These are phyloP conservation scores for Pachypanchax playfairii DNA, from an alignment of 2,113 vertebrate species.

Conservation along the genomic window DNA sequence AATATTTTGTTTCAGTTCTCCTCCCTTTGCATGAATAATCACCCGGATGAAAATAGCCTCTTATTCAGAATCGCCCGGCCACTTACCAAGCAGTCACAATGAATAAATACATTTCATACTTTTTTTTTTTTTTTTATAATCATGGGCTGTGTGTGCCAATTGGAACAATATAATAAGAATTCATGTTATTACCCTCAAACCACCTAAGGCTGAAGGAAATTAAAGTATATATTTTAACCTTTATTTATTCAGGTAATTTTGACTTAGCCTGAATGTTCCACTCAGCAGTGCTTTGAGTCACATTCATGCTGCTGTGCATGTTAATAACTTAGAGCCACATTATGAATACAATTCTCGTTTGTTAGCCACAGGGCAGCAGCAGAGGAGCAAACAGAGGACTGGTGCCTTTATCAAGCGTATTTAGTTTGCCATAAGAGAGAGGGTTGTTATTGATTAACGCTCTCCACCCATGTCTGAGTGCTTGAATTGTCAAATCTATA, in stretches of 20 bases:
- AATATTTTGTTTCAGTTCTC: conserved; percentile 8
- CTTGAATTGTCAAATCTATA: background rate
- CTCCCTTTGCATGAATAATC: conserved; percentile 17
- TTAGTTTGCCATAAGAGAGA: background rate
- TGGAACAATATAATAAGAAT: conserved; percentile 31
- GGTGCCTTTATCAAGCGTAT: conserved; percentile 28
- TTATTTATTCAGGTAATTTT: conserved; percentile 35
- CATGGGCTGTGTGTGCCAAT: conserved; percentile 9
- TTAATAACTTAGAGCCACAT: conserved; percentile 9
- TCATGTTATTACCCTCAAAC: conserved; percentile 27
- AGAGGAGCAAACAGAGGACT: conserved; percentile 7
- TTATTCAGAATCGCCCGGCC: conserved; percentile 32
- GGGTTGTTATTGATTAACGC: background rate
- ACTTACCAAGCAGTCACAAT: conserved; percentile 20
- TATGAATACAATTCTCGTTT: background rate
- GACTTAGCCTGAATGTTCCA: conserved; percentile 14
- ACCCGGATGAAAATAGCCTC: conserved; percentile 25
- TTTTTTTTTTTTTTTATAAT: too few species aligned
- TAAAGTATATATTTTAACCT: conserved; percentile 31
- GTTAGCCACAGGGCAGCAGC: conserved; percentile 18
- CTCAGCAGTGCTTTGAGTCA: conserved; percentile 7
- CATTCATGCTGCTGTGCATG: conserved; percentile 5
- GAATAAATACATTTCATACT: conserved; percentile 35
- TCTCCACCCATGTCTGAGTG: conserved; percentile 1
- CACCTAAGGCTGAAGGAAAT: conserved; percentile 31